phyloP scores from a whole-genome alignment of 2,888 invertebrate species.

The Temnothorax rugatulus region DNA sequence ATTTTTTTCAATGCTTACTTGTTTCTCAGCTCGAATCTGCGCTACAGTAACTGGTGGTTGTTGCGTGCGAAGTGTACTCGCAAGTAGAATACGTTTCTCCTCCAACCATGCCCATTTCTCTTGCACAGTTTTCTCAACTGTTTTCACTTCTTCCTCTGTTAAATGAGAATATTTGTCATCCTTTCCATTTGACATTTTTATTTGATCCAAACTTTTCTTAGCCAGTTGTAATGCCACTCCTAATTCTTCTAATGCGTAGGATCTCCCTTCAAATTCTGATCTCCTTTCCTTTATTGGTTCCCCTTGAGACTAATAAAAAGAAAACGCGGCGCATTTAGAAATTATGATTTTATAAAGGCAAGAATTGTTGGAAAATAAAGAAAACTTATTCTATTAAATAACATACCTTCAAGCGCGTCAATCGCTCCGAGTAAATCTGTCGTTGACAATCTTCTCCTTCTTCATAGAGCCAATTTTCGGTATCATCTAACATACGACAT shows the following conservation, averaged over 20 bases:
- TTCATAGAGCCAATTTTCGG: constrained; percentile 99
- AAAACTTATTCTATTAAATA: neutral
- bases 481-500: constrained; percentile 91
- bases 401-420: constrained; percentile 79
- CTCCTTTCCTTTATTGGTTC: constrained; percentile 96
- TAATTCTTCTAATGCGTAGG: constrained; percentile 93
- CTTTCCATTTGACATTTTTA: constrained; percentile 86
- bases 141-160: constrained; percentile 93
- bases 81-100: constrained; percentile 90
- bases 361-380: constrained; percentile 1
- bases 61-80: constrained; percentile 89
- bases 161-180: constrained; percentile 93
- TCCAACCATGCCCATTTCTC: constrained; percentile 91
- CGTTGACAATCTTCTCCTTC: constrained; percentile 97
- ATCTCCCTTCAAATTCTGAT: constrained; percentile 93
- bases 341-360: neutral
- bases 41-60: constrained; percentile 92
- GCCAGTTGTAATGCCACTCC: constrained; percentile 92
- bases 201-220: constrained; percentile 93
- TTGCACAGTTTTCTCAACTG: constrained; percentile 91
- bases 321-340: neutral
- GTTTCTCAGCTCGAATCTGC: constrained; percentile 93
- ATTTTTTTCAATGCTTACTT: constrained; percentile 88
- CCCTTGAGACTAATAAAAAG: constrained; percentile 90
- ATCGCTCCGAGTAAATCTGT: constrained; percentile 88